phyloP scores from a whole-genome alignment of 1,140 invertebrate genomes.

The Triops longicaudatus region DNA sequence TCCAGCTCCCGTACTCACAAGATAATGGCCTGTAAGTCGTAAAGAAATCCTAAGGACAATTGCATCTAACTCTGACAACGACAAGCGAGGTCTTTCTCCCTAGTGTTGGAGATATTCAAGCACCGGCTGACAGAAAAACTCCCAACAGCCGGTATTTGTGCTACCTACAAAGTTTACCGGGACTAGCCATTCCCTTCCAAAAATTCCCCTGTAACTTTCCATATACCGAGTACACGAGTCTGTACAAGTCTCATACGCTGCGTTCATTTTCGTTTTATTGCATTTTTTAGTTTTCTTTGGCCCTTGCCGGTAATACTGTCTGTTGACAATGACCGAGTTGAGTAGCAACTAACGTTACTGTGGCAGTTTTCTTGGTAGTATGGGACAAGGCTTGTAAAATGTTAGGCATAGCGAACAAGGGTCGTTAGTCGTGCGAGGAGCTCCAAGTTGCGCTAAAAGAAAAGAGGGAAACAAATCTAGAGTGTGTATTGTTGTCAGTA shows the following conservation, averaged over 20 bases:
- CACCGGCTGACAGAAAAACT: not conserved
- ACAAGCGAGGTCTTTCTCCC: not conserved
- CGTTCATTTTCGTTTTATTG: too few relatives aligned
- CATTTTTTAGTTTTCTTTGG: not conserved
- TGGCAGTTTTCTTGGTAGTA: too few relatives aligned
- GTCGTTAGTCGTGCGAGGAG: not conserved
- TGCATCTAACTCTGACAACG: slow-evolving; percentile 10
- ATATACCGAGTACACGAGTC: not conserved
- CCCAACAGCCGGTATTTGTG: not conserved
- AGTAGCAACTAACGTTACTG: not conserved
- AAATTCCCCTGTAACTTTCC: too few relatives aligned
- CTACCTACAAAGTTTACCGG: not conserved
- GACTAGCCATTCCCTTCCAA: too few relatives aligned
- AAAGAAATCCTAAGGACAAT: slow-evolving; percentile 15
- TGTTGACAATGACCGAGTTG: not conserved
- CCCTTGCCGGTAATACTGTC: not conserved
- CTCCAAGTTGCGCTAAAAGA: not conserved
- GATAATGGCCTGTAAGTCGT: slow-evolving; percentile 14
- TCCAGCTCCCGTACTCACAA: not conserved
- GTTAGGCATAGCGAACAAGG: not conserved
- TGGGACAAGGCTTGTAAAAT: too few relatives aligned
- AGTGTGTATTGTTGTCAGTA: not conserved
- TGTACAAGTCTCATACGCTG: not conserved
- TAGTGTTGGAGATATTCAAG: not conserved
- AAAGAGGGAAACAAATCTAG: not conserved